These are phyloP conservation scores for Pygocentrus nattereri DNA, from an alignment of 2,797 vertebrate species.

Conservation along the genomic window DNA sequence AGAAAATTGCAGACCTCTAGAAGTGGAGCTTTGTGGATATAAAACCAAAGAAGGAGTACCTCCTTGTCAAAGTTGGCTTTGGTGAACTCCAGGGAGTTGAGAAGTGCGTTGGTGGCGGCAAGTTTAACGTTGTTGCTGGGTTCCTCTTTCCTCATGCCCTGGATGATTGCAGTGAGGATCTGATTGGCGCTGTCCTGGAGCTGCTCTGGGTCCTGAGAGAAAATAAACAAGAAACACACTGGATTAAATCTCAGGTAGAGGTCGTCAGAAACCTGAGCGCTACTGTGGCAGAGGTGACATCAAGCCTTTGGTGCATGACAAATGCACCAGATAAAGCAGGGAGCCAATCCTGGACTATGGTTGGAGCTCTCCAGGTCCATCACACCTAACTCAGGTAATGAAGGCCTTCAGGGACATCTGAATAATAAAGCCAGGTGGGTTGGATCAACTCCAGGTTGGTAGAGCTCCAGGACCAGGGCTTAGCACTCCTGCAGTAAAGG, in stretches of 20 bases:
- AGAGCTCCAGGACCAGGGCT: too few relatives aligned
- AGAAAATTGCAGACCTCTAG: too few relatives aligned
- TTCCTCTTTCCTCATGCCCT: constrained; percentile 99
- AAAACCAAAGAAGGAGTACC: constrained; percentile 69
- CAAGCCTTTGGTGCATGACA: too few relatives aligned
- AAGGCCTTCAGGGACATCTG: too few relatives aligned
- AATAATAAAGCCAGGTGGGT: too few relatives aligned
- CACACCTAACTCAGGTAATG: too few relatives aligned
- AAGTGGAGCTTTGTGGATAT: neutral
- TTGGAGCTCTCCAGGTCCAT: too few relatives aligned
- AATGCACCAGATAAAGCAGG: too few relatives aligned
- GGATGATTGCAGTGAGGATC: constrained; percentile 98
- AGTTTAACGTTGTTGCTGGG: constrained; percentile 98
- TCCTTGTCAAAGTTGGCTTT: constrained; percentile 99
- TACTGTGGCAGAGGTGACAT: too few relatives aligned
- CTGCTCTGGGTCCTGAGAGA: constrained; percentile 92
- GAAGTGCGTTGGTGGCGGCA: constrained; percentile 95
- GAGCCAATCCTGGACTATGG: too few relatives aligned
- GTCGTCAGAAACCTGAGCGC: neutral
- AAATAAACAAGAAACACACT: neutral
- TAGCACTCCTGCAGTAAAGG: too few relatives aligned
- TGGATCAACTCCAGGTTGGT: too few relatives aligned
- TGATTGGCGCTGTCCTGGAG: constrained; percentile 98
- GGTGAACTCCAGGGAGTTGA: constrained; percentile 98
- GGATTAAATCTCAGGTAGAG: neutral